Conservation (phyloP, 1,140 invertebrate species). For the Metopolophium dirhodum region DNA sequence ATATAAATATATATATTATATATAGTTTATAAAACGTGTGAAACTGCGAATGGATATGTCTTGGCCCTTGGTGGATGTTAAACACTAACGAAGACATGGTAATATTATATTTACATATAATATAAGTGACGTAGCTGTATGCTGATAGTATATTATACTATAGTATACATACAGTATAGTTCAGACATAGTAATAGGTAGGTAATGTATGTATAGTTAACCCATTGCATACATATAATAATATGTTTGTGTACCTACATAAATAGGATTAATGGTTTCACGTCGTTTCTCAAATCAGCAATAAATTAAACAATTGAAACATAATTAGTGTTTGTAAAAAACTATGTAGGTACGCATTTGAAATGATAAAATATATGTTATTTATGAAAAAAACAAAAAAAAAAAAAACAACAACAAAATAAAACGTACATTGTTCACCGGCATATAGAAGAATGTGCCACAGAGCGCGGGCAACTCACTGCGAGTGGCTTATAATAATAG, state of each 20-base stretch:
- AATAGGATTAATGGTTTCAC: neutral
- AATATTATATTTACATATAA: neutral
- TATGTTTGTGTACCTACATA: neutral
- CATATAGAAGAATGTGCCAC: neutral
- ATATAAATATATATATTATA: neutral
- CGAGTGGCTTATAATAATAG: neutral
- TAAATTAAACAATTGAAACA: neutral
- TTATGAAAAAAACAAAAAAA: neutral
- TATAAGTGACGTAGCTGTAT: neutral
- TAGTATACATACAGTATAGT: neutral
- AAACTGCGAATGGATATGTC: neutral
- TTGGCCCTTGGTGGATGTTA: neutral
- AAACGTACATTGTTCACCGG: neutral
- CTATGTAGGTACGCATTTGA: neutral
- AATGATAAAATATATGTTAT: conserved; percentile 10
- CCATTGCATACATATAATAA: neutral
- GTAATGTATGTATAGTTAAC: neutral
- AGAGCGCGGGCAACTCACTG: neutral
- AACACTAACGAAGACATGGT: neutral
- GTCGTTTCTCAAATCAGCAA: neutral
- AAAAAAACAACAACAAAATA: neutral
- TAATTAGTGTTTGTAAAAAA: conserved; percentile 2
- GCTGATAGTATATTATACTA: neutral
- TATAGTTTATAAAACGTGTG: neutral
- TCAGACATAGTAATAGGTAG: neutral